These are phyloP conservation scores for Centrocercus urophasianus DNA, from an alignment of 2,113 vertebrate species.

Conservation along the genomic window DNA sequence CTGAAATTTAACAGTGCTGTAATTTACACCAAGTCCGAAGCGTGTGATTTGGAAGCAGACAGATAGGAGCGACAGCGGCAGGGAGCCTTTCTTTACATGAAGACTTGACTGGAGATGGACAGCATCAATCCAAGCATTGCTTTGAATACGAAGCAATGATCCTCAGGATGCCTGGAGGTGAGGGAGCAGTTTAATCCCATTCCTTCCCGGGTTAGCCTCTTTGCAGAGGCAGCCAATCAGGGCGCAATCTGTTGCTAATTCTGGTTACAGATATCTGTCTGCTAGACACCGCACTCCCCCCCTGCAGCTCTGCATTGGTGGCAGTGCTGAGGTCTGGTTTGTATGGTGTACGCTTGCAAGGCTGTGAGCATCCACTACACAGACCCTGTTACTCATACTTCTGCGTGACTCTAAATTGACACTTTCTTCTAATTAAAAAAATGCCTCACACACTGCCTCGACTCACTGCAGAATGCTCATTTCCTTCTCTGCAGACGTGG, in stretches of 20 bases:
- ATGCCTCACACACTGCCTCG: not conserved
- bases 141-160: not conserved
- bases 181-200: slow-evolving; percentile 37
- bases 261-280: not conserved
- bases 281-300: not conserved
- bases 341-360: not conserved
- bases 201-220: slow-evolving; percentile 41
- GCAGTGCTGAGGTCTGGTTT: accelerated
- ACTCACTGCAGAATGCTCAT: accelerated
- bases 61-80: not conserved
- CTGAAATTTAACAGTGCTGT: not conserved
- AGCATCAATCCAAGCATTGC: not conserved
- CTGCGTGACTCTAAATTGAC: not conserved
- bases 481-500: not conserved
- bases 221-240: slow-evolving; percentile 24
- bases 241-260: slow-evolving; percentile 41
- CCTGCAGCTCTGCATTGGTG: not conserved
- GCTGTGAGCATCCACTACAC: not conserved
- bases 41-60: not conserved
- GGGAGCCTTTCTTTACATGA: not conserved
- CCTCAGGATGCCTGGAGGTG: slow-evolving; percentile 36
- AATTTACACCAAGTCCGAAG: not conserved
- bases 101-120: not conserved
- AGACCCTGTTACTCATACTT: not conserved
- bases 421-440: not conserved